These are phyloP conservation scores for Mesitornis unicolor DNA, from an alignment of 2,113 vertebrate genomes.

Conservation along the genomic window DNA sequence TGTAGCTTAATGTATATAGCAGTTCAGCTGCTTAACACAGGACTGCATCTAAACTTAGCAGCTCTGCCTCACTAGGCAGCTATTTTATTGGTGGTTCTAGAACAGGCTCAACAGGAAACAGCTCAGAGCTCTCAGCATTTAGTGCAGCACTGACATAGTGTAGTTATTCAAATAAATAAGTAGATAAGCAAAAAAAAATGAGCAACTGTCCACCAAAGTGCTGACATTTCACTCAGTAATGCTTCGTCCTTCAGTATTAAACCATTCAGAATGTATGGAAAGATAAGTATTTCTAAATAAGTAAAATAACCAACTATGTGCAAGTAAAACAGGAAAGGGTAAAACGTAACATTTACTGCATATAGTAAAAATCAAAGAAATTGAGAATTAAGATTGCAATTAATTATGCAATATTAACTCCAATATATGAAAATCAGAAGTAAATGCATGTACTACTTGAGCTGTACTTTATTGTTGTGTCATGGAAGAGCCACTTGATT, in stretches of 20 bases:
- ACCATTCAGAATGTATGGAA: neutral
- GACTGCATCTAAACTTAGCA: neutral
- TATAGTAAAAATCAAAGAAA: neutral
- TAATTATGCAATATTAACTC: neutral
- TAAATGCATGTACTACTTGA: neutral
- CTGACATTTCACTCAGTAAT: neutral
- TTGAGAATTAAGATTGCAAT: neutral
- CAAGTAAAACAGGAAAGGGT: neutral
- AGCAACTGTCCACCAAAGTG: neutral
- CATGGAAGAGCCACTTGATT: neutral
- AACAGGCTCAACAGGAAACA: neutral
- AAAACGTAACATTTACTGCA: rapidly evolving
- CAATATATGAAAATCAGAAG: neutral
- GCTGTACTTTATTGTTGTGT: neutral
- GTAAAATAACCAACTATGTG: neutral
- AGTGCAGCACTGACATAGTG: neutral
- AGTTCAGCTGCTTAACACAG: neutral
- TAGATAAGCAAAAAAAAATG: neutral
- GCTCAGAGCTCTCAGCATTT: neutral
- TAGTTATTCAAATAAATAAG: neutral
- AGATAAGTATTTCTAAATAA: neutral
- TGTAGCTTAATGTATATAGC: neutral
- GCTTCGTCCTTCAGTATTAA: neutral
- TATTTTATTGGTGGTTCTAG: neutral
- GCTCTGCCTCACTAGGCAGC: neutral